Percentiles rank a stretch among this genome's conserved stretches.
phyloP scores from a whole-genome alignment of 2,797 vertebrate species.

The Falco columbarius region DNA sequence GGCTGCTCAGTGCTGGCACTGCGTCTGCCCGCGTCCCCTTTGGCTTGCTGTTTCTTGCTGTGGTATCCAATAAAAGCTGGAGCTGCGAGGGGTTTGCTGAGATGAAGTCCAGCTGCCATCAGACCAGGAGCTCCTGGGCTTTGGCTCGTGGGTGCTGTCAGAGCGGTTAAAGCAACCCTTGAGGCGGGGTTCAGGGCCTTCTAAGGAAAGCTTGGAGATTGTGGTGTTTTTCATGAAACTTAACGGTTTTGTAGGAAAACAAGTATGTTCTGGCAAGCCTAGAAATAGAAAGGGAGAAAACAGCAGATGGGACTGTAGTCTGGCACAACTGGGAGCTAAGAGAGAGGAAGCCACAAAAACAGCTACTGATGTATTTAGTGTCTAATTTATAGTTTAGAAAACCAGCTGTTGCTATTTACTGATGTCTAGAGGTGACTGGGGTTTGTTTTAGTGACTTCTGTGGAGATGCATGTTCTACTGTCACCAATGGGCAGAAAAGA shows the following conservation, averaged over 20 bases:
- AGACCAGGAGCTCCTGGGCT: background rate
- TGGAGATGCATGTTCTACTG: background rate
- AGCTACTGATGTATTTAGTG: background rate
- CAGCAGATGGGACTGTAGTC: background rate
- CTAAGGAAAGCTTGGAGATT: background rate
- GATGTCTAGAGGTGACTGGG: background rate
- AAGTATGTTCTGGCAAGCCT: background rate
- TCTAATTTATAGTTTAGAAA: background rate
- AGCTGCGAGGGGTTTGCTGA: background rate
- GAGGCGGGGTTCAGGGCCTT: background rate
- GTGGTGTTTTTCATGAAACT: background rate
- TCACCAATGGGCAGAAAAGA: background rate
- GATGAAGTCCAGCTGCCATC: background rate
- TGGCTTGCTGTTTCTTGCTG: background rate
- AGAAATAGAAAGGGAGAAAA: background rate
- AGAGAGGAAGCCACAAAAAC: background rate
- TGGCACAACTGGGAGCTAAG: background rate
- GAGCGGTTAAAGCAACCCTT: background rate
- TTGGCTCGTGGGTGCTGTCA: background rate
- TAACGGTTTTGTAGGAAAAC: background rate
- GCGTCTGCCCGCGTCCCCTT: background rate
- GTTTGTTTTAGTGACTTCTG: background rate
- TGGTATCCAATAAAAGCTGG: background rate
- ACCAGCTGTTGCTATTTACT: background rate
- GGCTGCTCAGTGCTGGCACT: background rate